Conservation (phyloP, 2,888 invertebrate genomes). For the Troglohyphantes excavatus region DNA sequence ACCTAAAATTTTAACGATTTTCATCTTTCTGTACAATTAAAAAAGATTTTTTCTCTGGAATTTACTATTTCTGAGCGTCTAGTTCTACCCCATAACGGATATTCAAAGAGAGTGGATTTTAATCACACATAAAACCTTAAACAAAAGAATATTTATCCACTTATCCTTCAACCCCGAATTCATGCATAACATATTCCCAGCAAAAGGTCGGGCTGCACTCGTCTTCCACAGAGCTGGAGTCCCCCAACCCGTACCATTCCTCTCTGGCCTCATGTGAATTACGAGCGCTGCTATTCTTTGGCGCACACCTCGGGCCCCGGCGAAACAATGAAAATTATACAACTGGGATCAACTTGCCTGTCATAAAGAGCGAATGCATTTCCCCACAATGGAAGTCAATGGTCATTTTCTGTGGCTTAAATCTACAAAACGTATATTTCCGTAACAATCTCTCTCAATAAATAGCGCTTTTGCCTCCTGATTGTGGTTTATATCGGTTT, state of each 20-base stretch:
- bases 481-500: not conserved
- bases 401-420: conserved; percentile 42
- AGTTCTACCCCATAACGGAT: not conserved
- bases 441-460: conserved; percentile 46
- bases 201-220: conserved; percentile 6
- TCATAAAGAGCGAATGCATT: conserved; percentile 31
- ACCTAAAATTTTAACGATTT: not conserved
- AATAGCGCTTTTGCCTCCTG: conserved; percentile 22
- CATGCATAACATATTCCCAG: conserved; percentile 29
- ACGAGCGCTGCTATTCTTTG: conserved; percentile 41
- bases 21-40: not conserved
- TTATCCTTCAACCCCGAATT: conserved; percentile 7
- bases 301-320: conserved; percentile 19
- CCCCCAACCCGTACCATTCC: not conserved
- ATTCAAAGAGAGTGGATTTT: not conserved
- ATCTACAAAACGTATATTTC: conserved; percentile 67
- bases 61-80: not conserved
- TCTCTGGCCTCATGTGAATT: conserved; percentile 36
- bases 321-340: conserved; percentile 64
- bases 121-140: conserved; percentile 1
- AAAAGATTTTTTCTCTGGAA: not conserved
- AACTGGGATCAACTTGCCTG: conserved; percentile 28
- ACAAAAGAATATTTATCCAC: not conserved
- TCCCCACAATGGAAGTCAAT: conserved; percentile 50
- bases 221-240: conserved; percentile 7